Evolutionary conservation across 2,888 invertebrate species (phyloP), one percentile per base, ranked within the genome.

Genomic region (Nomada goodeniana): DNA sequence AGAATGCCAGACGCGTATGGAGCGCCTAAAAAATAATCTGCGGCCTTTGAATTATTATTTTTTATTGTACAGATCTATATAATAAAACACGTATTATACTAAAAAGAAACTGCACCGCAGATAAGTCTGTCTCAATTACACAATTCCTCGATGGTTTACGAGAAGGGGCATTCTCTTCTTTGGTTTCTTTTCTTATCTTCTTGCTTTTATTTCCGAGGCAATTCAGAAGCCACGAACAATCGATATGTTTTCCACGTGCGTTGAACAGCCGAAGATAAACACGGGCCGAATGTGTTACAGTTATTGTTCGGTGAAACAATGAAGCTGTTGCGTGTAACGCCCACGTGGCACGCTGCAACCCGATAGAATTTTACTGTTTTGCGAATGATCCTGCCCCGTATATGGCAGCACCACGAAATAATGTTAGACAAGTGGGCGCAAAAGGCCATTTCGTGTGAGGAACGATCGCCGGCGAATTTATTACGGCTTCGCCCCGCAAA

Each of bases 1-100:
- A 96, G 99, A 92, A 99, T 99, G 99, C 99, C 99, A 1, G 99
- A 99, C 95, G 99, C 99, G 4, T 99, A 98, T 94, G 99, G 99
- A 53, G 98, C 98, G 67, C 98, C 98, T 0, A 97, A 96, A 93
- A 94, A 91, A 88, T 94, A 90, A 85, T 36, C 20, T 20, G 2
- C 20, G 0, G 13, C 10, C 10, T 60, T 63, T 29, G 18, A 36
- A 18, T n/a, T 20, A 52, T 52, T 42, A 55, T n/a, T 65, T 55
- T 73, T 52, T 65, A 61, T 67, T 63, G 53, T 53, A 55, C 26
- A 65, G 10, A 29, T 1, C 13, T 29, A 68, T 9, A 1, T 42
- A 82, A 81, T 76, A 70, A 77, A 75, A 55, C 15, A 9, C 18
- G 23, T 42, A 64, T 73, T 75, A 70, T 64, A 50, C 53, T 59